Conservation (phyloP, 2,888 invertebrate genomes). For the Tinea semifulvella region DNA sequence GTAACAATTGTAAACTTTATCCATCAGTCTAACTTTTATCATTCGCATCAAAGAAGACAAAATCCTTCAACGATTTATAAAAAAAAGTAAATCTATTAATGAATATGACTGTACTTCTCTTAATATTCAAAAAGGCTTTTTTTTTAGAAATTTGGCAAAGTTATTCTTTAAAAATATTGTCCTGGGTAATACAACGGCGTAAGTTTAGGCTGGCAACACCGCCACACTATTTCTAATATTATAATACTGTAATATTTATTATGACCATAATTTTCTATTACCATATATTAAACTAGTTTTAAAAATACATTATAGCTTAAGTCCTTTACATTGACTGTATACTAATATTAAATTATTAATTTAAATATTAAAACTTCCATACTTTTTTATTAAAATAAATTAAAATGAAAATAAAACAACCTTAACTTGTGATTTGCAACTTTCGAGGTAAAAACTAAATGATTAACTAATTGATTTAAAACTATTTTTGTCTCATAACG, state of each 20-base stretch:
- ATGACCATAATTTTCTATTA: conserved; percentile 4
- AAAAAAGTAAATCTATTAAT: too few relatives aligned
- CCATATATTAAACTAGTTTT: background rate
- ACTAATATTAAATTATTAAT: too few relatives aligned
- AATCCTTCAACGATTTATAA: too few relatives aligned
- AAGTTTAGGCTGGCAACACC: background rate
- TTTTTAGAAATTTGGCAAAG: conserved; percentile 11
- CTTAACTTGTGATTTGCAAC: background rate
- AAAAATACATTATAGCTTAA: conserved; percentile 6
- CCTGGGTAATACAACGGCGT: background rate
- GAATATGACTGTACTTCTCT: background rate
- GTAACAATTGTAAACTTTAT: too few relatives aligned
- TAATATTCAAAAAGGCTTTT: conserved; percentile 2
- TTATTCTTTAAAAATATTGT: conserved; percentile 2
- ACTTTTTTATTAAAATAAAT: background rate
- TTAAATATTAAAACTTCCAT: background rate
- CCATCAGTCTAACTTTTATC: too few relatives aligned
- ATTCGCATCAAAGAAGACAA: too few relatives aligned
- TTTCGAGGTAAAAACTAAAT: background rate
- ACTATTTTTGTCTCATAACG: background rate
- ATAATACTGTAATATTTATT: conserved; percentile 4
- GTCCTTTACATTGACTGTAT: too few relatives aligned
- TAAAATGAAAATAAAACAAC: background rate
- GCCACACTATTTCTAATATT: background rate
- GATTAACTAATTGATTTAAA: background rate